phyloP scores from a whole-genome alignment of 92 coral and sea anemone species.

The Epizoanthus rinbou region DNA sequence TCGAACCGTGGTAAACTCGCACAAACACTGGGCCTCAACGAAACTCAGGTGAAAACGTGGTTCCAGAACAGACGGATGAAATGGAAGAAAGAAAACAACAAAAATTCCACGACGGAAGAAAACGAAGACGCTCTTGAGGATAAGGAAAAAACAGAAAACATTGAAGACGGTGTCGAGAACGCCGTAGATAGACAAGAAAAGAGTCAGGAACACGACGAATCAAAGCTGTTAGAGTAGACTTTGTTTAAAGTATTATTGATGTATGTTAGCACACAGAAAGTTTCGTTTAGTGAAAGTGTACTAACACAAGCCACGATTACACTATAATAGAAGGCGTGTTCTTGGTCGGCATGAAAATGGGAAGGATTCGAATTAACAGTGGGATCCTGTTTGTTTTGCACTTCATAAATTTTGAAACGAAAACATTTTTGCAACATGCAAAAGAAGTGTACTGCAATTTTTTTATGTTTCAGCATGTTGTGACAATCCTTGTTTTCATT shows the following conservation, averaged over 20 bases:
- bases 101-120: slow-evolving; percentile 47
- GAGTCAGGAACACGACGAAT: slow-evolving; percentile 6
- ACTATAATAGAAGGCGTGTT: no score
- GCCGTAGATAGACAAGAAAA: neutral
- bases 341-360: no score
- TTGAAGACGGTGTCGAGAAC: neutral
- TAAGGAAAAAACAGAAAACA: slow-evolving; percentile 41
- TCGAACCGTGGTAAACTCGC: slow-evolving; percentile 95
- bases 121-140: slow-evolving; percentile 47
- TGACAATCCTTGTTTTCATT: no score
- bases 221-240: neutral
- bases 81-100: slow-evolving; percentile 91
- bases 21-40: slow-evolving; percentile 92
- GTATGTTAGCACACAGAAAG: no score
- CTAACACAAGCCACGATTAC: no score
- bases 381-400: no score
- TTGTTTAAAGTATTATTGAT: neutral
- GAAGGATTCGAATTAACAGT: no score
- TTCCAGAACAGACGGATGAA: slow-evolving; percentile 98
- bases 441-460: no score
- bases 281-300: no score
- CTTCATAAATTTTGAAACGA: no score
- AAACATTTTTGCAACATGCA: no score
- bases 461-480: no score
- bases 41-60: slow-evolving; percentile 99